phyloP scores from a whole-genome alignment of 1,140 invertebrate genomes.

The Amphibalanus amphitrite region DNA sequence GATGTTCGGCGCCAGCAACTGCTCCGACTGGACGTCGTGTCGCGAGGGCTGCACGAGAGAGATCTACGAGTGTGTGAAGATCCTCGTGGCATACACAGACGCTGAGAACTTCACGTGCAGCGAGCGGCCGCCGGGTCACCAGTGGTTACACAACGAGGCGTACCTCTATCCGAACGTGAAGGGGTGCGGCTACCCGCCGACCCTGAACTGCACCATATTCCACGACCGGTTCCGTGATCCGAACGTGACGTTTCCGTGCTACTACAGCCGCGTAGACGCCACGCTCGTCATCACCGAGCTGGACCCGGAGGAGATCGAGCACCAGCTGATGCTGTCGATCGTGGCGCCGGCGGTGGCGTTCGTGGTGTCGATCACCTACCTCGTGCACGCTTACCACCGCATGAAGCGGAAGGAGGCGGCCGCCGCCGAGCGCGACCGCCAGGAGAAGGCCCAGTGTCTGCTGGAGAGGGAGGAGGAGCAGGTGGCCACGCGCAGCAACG shows the following conservation, averaged over 20 bases:
- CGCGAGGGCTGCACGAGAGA: conserved; percentile 63
- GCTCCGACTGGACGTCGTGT: conserved; percentile 63
- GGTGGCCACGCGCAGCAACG: too few relatives aligned
- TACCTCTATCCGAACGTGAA: too few relatives aligned
- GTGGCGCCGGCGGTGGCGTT: conserved; percentile 11
- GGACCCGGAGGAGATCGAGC: conserved; percentile 35
- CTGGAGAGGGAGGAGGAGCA: too few relatives aligned
- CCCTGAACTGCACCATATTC: conserved; percentile 70
- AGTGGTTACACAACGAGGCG: too few relatives aligned
- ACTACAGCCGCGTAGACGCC: conserved; percentile 68
- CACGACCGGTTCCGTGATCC: conserved; percentile 45
- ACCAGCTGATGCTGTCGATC: conserved; percentile 12
- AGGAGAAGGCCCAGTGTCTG: too few relatives aligned
- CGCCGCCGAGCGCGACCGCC: too few relatives aligned
- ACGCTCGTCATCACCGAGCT: conserved; percentile 65
- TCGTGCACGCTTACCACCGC: too few relatives aligned
- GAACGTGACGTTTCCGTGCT: conserved; percentile 59
- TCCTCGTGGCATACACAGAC: conserved; percentile 52
- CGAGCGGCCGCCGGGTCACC: conserved; percentile 6
- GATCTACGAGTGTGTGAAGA: conserved; percentile 41
- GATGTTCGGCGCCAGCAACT: conserved; percentile 61
- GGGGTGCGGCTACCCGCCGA: too few relatives aligned
- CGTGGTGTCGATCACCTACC: not conserved
- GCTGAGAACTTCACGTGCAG: conserved; percentile 12
- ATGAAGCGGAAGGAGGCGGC: not conserved